Evolutionary conservation across 2,797 vertebrate species (phyloP), one percentile per base, ranked within the genome.

Genomic region (Liparis tanakae): DNA sequence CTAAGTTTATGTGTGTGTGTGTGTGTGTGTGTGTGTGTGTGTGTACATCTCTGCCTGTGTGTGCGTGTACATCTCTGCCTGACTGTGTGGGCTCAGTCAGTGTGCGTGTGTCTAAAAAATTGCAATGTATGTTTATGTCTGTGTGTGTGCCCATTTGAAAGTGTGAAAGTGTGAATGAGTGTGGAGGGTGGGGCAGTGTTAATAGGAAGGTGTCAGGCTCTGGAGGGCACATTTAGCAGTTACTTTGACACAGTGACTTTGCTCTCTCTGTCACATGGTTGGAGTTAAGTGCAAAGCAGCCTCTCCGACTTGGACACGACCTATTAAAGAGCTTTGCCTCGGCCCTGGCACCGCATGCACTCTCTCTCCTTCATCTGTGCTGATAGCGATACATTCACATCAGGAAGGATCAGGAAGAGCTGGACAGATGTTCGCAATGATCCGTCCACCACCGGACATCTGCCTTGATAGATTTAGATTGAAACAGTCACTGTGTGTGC

Each of bases 391-490:
- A 73, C 73, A 75, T 76, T 82, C 74, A 79, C 84, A 89, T 88
- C 84, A 86, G 85, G 80, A 80, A 63, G 87, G 88, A 89, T 90
- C 86, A 89, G 86, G 87, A 85, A 37, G 74, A 84, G 84, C 90
- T 81, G 82, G 91, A 92, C 92, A 94, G 92, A 94, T 94, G 92
- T 92, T 91, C 88, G 85, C 85, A 86, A 87, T 89, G 92, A 94
- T 92, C 88, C 62, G 51, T 90, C 82, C 83, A 81, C 86, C 73
- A 67, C 85, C 84, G 85, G 85, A 80, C 86, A 94, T 88, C 85
- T 88, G 91, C 86, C 88, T 85, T 82, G 78, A 85, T 88, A 83
- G 86, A 90, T 90, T 89, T 89, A 91, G 84, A 76, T 75, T 76
- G 76, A 90, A 78, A 59, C 78, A 81, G 74, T 76, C 80, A 41